Evolutionary conservation across 2,113 vertebrate genomes (phyloP), one percentile per base, ranked within the genome.

Genomic region (Willisornis vidua): DNA sequence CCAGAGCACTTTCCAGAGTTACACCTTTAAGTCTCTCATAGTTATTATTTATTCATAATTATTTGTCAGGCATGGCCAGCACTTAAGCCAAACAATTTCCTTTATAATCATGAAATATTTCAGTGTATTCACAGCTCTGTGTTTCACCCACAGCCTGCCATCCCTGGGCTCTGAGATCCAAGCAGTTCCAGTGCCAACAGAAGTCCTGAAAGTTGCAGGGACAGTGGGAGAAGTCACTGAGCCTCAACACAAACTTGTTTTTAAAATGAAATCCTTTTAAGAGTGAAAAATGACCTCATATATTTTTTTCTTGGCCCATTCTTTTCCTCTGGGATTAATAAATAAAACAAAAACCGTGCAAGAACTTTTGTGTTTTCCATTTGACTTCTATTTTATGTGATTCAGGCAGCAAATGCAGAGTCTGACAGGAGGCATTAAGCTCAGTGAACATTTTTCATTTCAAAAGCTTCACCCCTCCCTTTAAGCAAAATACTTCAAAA

Each of bases 401-500:
- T 92, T 86, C 48, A 70, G 63, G 31, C 63, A 92, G 82, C 85
- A 96, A 79, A 94, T 90, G 45, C 70, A 89, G 78, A 88, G 59
- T 93, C 85, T 96, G 96, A 94, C 95, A 93, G 86, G 80, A 96
- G 65, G 35, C 79, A 94, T 92, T 95, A 95, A 96, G 55, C 26
- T 95, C 93, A 95, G 77, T 84, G 78, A 94, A 87, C n/a, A 61
- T 79, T 94, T 89, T 94, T 93, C 58, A 67, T 76, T 89, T 95
- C 94, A 93, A 82, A 96, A 83, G 31, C 43, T 95, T 94, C 66
- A 68, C 31, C 31, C 22, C 18, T 10, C 10, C 15, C 52, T 71
- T 81, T 81, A 72, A 92, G 80, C 49, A 84, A 91, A 91, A 89
- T 85, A 81, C 66, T 96, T 94, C 68, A 86, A 74, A 95, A 94